These are phyloP conservation scores for Cistogaster globosa DNA, from an alignment of 2,888 invertebrate species.

Conservation along the genomic window DNA sequence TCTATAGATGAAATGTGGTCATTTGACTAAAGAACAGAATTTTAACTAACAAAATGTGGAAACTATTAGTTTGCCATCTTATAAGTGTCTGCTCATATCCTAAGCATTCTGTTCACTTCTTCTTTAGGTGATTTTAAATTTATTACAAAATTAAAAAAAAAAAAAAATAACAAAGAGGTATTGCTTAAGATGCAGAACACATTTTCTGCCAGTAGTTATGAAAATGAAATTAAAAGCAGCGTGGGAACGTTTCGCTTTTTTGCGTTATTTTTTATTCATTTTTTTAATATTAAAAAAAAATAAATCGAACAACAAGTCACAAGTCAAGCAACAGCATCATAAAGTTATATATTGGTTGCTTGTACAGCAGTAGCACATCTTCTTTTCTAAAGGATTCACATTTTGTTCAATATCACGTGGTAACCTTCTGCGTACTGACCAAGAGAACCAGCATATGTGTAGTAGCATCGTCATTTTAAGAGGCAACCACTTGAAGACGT, in stretches of 20 bases:
- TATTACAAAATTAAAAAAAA: slow-evolving; percentile 35
- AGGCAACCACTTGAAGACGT: slow-evolving; percentile 27
- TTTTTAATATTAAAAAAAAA: slow-evolving; percentile 62
- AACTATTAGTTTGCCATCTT: slow-evolving; percentile 77
- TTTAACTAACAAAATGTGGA: slow-evolving; percentile 75
- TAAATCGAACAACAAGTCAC: slow-evolving; percentile 68
- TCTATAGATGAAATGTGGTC: background rate
- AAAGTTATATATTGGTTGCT: slow-evolving; percentile 52
- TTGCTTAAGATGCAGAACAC: slow-evolving; percentile 56
- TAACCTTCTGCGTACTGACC: slow-evolving; percentile 10
- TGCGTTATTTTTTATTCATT: background rate
- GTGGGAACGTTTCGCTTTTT: slow-evolving; percentile 63
- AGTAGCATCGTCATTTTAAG: slow-evolving; percentile 32
- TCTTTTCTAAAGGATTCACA: slow-evolving; percentile 33
- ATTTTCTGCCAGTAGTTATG: slow-evolving; percentile 57
- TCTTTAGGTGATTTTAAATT: slow-evolving; percentile 48
- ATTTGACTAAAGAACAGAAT: background rate
- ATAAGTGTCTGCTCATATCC: slow-evolving; percentile 4
- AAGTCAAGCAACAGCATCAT: slow-evolving; percentile 67
- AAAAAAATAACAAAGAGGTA: slow-evolving; percentile 8
- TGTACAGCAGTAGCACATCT: slow-evolving; percentile 42
- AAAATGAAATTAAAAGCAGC: slow-evolving; percentile 71
- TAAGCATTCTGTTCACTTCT: slow-evolving; percentile 47
- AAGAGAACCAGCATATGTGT: slow-evolving; percentile 17
- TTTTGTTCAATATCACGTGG: slow-evolving; percentile 16